Percentiles rank a stretch among this genome's conserved stretches.
phyloP scores from a whole-genome alignment of 2,113 vertebrate species.

The Halcyon malimbica region DNA sequence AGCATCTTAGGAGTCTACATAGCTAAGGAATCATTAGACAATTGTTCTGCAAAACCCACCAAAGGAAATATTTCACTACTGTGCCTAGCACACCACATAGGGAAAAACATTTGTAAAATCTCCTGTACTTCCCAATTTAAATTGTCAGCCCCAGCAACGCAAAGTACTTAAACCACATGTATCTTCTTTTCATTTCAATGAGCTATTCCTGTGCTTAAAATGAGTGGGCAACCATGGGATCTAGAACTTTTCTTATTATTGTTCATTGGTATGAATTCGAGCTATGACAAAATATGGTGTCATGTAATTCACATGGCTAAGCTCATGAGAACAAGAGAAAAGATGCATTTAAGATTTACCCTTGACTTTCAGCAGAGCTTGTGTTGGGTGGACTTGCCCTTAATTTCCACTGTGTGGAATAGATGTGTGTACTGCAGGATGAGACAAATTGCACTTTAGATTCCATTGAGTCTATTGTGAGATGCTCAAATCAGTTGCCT shows the following conservation, averaged over 20 bases:
- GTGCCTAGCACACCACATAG: not conserved
- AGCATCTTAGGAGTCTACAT: not conserved
- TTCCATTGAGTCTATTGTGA: not conserved
- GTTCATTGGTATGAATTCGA: not conserved
- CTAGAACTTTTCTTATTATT: not conserved
- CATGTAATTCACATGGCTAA: not conserved
- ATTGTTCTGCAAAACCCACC: not conserved
- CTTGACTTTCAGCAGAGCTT: not conserved
- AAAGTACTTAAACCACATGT: not conserved
- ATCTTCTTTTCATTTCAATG: not conserved
- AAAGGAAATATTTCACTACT: not conserved
- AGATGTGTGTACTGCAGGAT: not conserved
- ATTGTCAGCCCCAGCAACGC: not conserved
- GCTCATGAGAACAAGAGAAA: not conserved
- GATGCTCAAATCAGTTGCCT: not conserved
- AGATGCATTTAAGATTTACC: not conserved
- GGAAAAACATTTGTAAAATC: not conserved
- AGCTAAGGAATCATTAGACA: not conserved
- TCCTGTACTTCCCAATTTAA: not conserved
- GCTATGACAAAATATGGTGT: not conserved
- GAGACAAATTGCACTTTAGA: not conserved
- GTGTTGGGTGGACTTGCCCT: not conserved
- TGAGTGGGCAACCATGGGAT: not conserved
- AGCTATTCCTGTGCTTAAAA: not conserved
- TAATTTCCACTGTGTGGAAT: not conserved